Conservation (phyloP, 2,113 vertebrate species). For the Crotalus horridus region DNA sequence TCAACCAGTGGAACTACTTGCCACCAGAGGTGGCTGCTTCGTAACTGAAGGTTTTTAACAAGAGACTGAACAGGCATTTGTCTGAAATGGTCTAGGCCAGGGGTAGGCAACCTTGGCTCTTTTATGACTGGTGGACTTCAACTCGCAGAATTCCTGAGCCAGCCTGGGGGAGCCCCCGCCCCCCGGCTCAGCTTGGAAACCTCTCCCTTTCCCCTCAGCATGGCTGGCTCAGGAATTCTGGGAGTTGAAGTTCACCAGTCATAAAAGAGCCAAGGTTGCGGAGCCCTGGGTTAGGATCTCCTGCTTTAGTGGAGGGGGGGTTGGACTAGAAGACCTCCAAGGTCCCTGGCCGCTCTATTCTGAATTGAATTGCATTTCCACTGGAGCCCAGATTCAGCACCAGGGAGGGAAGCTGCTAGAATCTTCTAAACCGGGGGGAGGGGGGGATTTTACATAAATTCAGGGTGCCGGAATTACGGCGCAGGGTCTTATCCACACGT, state of each 20-base stretch:
- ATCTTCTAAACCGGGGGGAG: neutral
- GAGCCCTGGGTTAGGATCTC: no score
- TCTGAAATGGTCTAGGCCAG: neutral
- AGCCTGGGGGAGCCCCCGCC: no score
- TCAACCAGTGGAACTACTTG: neutral
- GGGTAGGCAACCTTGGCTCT: no score
- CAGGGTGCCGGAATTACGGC: neutral
- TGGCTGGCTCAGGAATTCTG: no score
- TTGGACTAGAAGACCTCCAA: neutral
- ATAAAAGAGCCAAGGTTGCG: no score
- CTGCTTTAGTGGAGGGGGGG: neutral
- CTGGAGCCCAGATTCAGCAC: neutral
- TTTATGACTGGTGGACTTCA: no score
- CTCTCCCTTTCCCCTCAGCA: no score
- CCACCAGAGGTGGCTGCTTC: neutral
- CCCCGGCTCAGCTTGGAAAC: no score
- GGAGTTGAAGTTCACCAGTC: no score
- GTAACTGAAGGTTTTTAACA: neutral
- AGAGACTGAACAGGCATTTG: neutral
- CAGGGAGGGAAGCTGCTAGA: neutral
- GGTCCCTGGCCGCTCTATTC: neutral
- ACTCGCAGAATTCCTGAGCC: no score
- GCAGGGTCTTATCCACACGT: fast-evolving
- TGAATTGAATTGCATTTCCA: neutral
- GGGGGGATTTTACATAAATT: neutral